Percentiles rank a stretch among this genome's conserved stretches.
phyloP scores from a whole-genome alignment of 1,140 invertebrate genomes.

The Brachionus rubens region DNA sequence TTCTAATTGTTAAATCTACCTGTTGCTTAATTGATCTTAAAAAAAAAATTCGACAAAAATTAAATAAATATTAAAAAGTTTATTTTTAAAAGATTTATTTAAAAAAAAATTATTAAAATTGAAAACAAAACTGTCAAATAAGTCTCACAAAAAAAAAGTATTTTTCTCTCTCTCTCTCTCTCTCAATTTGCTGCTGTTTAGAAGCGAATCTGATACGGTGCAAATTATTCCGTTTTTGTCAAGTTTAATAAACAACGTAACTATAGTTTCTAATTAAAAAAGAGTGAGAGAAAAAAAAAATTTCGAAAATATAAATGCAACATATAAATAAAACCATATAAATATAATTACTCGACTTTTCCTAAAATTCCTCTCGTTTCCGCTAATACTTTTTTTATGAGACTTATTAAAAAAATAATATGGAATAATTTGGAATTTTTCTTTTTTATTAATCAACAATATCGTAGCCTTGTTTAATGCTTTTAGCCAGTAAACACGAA shows the following conservation, averaged over 20 bases:
- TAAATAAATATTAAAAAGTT: too few relatives aligned
- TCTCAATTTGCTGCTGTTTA: slow-evolving; percentile 18
- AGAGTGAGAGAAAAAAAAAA: too few relatives aligned
- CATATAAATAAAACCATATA: neutral
- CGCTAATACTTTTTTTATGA: neutral
- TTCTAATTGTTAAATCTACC: too few relatives aligned
- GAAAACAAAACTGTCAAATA: too few relatives aligned
- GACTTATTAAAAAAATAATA: neutral
- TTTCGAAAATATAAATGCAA: too few relatives aligned
- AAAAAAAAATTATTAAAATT: too few relatives aligned
- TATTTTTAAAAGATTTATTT: too few relatives aligned
- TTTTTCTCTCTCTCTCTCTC: neutral
- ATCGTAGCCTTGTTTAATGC: slow-evolving; percentile 43
- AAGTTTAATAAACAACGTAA: slow-evolving; percentile 22
- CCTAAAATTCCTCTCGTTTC: neutral
- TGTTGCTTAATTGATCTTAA: too few relatives aligned
- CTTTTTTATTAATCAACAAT: slow-evolving; percentile 16
- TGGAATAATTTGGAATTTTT: too few relatives aligned
- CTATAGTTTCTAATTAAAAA: slow-evolving; percentile 39
- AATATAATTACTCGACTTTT: slow-evolving; percentile 21
- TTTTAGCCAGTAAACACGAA: slow-evolving; percentile 31
- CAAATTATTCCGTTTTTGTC: neutral
- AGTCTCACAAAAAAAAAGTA: neutral
- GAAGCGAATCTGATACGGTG: neutral
- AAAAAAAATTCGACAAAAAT: too few relatives aligned